Conservation (phyloP, 1,140 invertebrate genomes). For the Tetranychus urticae region DNA sequence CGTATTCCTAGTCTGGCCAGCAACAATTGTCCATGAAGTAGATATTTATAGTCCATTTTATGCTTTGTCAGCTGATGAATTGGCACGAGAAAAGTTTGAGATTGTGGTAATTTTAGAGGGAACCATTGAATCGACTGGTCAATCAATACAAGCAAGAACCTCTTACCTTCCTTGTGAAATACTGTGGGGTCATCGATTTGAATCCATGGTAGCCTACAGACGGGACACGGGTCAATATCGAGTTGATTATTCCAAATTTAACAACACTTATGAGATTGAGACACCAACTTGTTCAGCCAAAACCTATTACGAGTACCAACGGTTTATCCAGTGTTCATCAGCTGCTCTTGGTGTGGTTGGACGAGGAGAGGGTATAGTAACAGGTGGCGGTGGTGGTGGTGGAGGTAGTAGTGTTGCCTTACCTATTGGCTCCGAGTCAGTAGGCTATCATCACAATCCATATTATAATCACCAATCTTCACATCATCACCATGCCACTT, state of each 20-base stretch:
- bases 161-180: slow-evolving; percentile 81
- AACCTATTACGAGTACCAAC: slow-evolving; percentile 32
- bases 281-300: slow-evolving; percentile 72
- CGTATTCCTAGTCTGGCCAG: slow-evolving; percentile 84
- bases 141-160: slow-evolving; percentile 29
- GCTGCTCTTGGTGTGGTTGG: background rate
- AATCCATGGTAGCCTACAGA: slow-evolving; percentile 56
- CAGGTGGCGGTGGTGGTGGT: too few species aligned
- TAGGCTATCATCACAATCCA: too few species aligned
- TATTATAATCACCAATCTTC: too few species aligned
- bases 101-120: slow-evolving; percentile 77
- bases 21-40: slow-evolving; percentile 54
- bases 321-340: background rate
- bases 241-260: slow-evolving; percentile 82
- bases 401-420: too few species aligned
- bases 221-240: slow-evolving; percentile 74
- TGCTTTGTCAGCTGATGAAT: slow-evolving; percentile 57
- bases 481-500: too few species aligned
- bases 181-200: slow-evolving; percentile 79
- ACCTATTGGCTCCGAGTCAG: too few species aligned
- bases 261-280: slow-evolving; percentile 67
- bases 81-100: slow-evolving; percentile 73
- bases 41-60: slow-evolving; percentile 65
- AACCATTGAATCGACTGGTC: slow-evolving; percentile 10
- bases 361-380: too few species aligned